Conservation (phyloP, 2,797 vertebrate species). For the Bradypodion pumilum region DNA sequence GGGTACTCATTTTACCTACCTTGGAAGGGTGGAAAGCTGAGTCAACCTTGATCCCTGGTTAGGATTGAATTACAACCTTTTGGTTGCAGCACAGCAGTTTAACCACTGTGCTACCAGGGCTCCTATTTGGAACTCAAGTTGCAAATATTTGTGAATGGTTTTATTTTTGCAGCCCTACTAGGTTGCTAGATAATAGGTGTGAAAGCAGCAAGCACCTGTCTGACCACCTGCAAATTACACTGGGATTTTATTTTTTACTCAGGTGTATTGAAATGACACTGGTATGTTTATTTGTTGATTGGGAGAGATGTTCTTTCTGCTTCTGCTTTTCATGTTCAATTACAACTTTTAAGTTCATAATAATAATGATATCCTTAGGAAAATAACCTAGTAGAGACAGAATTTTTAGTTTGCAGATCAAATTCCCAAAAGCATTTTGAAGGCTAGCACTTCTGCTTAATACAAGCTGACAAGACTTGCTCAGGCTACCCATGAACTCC, state of each 20-base stretch:
- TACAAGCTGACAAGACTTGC: conserved; percentile 2
- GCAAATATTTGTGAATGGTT: neutral
- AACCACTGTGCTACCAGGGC: too few species aligned
- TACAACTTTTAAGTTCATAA: conserved; percentile 34
- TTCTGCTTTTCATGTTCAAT: neutral
- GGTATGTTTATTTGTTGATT: conserved; percentile 25
- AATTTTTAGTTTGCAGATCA: conserved; percentile 12
- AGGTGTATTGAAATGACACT: neutral
- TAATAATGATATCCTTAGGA: conserved; percentile 14
- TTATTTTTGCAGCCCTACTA: neutral
- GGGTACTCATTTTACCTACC: too few species aligned
- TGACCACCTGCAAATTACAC: neutral
- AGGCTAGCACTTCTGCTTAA: conserved; percentile 15
- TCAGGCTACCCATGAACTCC: neutral
- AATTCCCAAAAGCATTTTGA: conserved; percentile 9
- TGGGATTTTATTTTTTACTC: neutral
- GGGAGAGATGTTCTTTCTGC: conserved; percentile 21
- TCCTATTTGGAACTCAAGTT: too few species aligned
- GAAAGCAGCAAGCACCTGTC: fast-evolving
- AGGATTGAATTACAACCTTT: too few species aligned
- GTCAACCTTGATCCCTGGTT: too few species aligned
- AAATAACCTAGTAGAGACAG: neutral
- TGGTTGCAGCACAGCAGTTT: too few species aligned
- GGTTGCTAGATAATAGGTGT: too few species aligned
- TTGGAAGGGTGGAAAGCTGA: too few species aligned